Evolutionary conservation across 64 coral and sea anemone genomes (phyloP).

Genomic region (Dendronephthya gigantea): DNA sequence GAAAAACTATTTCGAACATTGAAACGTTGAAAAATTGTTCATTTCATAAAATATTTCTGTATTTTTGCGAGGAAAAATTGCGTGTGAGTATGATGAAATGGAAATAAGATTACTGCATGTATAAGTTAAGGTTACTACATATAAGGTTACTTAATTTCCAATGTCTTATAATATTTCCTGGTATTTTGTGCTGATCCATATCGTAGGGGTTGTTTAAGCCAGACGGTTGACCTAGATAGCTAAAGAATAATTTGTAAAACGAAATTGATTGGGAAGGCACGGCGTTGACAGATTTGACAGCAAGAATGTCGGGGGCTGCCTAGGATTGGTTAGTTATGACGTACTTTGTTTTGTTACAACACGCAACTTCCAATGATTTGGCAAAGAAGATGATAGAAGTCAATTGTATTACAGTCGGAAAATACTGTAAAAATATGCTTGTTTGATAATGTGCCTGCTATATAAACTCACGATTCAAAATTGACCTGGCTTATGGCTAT

Average conservation of each 20-base stretch:
- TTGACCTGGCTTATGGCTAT: no score
- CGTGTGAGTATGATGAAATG: neutral
- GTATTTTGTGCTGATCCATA: neutral
- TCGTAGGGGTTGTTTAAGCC: neutral
- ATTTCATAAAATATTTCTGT: neutral
- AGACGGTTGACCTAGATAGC: neutral
- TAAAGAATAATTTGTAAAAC: constrained; percentile 19
- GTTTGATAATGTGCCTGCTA: no score
- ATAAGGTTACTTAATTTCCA: neutral
- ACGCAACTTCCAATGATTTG: neutral
- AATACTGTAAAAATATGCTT: no score
- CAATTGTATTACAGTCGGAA: no score
- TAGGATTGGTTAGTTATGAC: neutral
- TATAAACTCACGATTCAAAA: no score
- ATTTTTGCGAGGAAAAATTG: neutral
- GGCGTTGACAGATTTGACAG: constrained; percentile 11
- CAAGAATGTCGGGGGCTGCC: neutral
- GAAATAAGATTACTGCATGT: no score
- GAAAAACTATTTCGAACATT: neutral
- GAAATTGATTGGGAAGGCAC: neutral
- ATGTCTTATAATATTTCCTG: neutral
- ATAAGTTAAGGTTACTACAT: no score
- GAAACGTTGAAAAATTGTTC: neutral
- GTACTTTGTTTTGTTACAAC: neutral
- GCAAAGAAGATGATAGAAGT: no score